Conservation (phyloP, 1,140 invertebrate species). For the Achatina immaculata region DNA sequence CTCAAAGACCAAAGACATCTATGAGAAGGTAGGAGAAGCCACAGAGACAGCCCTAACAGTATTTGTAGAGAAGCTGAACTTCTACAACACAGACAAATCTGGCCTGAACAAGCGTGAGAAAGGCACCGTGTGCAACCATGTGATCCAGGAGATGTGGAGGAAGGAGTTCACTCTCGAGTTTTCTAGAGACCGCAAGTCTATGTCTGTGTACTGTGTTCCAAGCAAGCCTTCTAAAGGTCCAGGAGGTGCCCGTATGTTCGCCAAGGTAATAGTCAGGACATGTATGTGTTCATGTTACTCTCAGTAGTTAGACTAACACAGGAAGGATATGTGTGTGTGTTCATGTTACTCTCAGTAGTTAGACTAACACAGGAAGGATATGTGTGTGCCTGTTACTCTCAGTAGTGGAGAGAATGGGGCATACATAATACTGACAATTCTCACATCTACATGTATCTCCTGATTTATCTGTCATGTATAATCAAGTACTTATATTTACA, state of each 20-base stretch:
- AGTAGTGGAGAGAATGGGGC: no score
- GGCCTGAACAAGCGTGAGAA: constrained; percentile 91
- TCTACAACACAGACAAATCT: constrained; percentile 85
- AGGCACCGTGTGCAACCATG: constrained; percentile 96
- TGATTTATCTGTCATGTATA: no score
- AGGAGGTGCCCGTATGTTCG: constrained; percentile 92
- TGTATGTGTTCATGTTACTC: no score
- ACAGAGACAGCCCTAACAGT: constrained; percentile 99
- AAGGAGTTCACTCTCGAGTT: constrained; percentile 98
- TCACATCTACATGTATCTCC: no score
- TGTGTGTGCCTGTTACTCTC: no score
- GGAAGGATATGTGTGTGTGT: no score
- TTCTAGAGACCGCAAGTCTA: constrained; percentile 99
- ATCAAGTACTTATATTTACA: no score
- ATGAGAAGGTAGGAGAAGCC: constrained; percentile 95
- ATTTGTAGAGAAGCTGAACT: constrained; percentile 98
- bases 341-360: no score
- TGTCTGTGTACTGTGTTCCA: constrained; percentile 97
- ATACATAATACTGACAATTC: no score
- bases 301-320: no score
- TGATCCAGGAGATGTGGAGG: constrained; percentile 73
- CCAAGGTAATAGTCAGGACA: constrained; percentile 78
- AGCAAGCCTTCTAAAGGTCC: constrained; percentile 87
- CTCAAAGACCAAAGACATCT: constrained; percentile 75
- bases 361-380: no score